Evolutionary conservation across 2,888 invertebrate genomes (phyloP), one percentile per base, ranked within the genome.

Genomic region (Parascotia fuliginaria): DNA sequence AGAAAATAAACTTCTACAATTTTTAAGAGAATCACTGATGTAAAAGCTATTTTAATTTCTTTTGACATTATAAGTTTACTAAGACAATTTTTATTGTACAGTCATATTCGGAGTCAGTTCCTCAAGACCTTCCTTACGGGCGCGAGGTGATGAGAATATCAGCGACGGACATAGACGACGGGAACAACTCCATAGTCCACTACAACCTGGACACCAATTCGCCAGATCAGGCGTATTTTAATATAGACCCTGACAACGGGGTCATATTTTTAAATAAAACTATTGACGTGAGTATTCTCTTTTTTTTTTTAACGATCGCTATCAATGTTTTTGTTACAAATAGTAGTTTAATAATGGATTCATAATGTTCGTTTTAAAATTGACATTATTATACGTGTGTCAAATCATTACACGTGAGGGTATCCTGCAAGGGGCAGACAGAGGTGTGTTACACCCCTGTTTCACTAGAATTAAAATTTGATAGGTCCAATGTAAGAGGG

Each of bases 111-210:
- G 96, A 97, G 85, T 96, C 96, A 55, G 96, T 97, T 66, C 96
- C 97, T 44, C 96, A 96, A 92, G 97, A 97, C 86, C 93, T 95
- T 68, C 92, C 93, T 52, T 93, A 94, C 53, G 94, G 93, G 11
- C 91, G 94, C 45, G 96, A 96, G 79, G 96, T 98, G 56, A 96
- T 97, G 96, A 93, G 96, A 79, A 96, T 98, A 80, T 97, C 98
- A 52, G 98, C 98, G 11, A 97, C 97, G 22, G 98, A 98, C 83
- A 95, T 97, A 64, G 98, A 98, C 77, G 96, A 97, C 76, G 97
- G 98, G 9, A 95, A 96, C 78, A 99, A 99, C 90, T 97, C 98
- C 50, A 95, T 95, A 68, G 94, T 98, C 9, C 93, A 94, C 57
- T 98, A 98, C 81, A 93, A 90, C 58, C 83, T 94, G 62, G 89